Conservation (phyloP, 2,113 vertebrate species). For the Cichladusa arquata region DNA sequence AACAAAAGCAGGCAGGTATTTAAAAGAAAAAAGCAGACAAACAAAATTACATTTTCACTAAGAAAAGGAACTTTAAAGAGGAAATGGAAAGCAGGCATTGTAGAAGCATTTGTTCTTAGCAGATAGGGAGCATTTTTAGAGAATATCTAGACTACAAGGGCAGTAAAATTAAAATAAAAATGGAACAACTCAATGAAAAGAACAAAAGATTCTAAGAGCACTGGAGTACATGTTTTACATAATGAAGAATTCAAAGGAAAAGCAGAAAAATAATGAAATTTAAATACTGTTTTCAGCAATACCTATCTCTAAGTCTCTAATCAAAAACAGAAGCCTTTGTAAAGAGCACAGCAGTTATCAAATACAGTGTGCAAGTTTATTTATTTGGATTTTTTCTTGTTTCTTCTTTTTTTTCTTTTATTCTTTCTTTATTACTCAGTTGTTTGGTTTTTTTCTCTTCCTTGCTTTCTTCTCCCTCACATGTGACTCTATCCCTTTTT, state of each 20-base stretch:
- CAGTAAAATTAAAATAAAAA: constrained; percentile 49
- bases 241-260: constrained; percentile 22
- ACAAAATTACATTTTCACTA: neutral
- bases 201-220: constrained; percentile 31
- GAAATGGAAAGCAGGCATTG: neutral
- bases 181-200: neutral
- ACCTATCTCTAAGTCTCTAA: neutral
- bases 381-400: neutral
- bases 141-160: neutral
- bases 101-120: neutral
- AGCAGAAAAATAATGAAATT: neutral
- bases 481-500: neutral
- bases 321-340: neutral
- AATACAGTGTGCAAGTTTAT: neutral
- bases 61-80: neutral
- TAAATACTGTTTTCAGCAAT: neutral
- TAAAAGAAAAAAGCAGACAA: neutral
- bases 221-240: neutral
- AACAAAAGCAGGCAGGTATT: neutral
- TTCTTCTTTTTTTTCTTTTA: neutral
- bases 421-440: neutral
- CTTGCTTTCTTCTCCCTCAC: neutral
- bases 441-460: neutral
- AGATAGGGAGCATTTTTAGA: neutral
- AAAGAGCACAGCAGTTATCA: neutral